Conservation (phyloP, 2,113 vertebrate species). For the Capreolus pygargus region DNA sequence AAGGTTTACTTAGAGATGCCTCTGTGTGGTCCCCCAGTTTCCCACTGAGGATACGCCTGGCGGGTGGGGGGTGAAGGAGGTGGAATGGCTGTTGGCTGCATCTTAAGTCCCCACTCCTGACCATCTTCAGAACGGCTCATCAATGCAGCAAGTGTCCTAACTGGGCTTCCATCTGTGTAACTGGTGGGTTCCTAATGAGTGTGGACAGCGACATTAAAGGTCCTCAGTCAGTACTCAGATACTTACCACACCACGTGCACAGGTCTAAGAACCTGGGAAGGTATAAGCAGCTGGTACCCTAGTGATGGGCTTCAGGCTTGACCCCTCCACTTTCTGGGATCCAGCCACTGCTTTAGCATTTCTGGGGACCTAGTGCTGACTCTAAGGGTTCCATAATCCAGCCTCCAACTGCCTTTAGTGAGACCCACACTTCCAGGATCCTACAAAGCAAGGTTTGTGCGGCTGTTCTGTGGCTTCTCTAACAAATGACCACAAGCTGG, state of each 20-base stretch:
- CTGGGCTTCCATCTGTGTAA: neutral
- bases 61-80: no score
- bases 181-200: neutral
- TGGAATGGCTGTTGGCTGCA: neutral
- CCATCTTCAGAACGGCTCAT: neutral
- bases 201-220: neutral
- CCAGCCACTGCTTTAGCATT: neutral
- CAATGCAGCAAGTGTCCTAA: neutral
- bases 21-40: neutral
- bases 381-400: neutral
- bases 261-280: neutral
- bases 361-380: neutral
- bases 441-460: neutral
- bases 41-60: neutral
- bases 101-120: neutral
- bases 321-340: neutral
- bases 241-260: neutral
- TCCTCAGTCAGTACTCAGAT: neutral
- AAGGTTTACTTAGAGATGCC: neutral
- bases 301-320: neutral
- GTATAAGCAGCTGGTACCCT: neutral
- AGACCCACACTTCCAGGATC: neutral
- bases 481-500: neutral
- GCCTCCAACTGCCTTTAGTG: neutral
- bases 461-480: neutral